Evolutionary conservation across 64 coral and sea anemone species (phyloP).

Genomic region (Acropora yongei): DNA sequence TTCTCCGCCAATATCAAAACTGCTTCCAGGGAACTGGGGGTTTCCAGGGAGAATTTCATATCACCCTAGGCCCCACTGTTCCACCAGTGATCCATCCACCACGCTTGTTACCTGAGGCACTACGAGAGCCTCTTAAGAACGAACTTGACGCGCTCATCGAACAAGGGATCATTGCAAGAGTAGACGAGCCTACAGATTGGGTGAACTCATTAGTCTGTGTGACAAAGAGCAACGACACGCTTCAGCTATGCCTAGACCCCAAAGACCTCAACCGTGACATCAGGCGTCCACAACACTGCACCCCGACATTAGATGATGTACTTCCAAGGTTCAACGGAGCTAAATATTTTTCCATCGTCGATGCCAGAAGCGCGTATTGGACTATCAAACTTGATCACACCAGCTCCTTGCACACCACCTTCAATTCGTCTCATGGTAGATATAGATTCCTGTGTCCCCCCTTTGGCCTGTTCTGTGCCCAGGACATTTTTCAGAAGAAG

Average conservation of each 20-base stretch:
- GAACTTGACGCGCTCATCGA: conserved; percentile 32
- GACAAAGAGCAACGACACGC: conserved; percentile 14
- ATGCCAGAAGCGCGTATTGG: conserved; percentile 46
- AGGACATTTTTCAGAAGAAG: conserved; percentile 8
- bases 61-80: conserved; percentile 40
- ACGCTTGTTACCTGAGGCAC: conserved; percentile 30
- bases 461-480: conserved; percentile 58
- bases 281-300: conserved; percentile 50
- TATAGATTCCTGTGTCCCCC: conserved; percentile 36
- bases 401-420: conserved; percentile 47
- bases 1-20: conserved; percentile 26
- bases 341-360: conserved; percentile 49
- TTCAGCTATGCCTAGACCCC: conserved; percentile 34
- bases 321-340: conserved; percentile 32
- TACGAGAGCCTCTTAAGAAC: conserved; percentile 21
- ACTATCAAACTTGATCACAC: conserved; percentile 39
- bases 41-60: conserved; percentile 53
- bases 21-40: conserved; percentile 53
- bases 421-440: conserved; percentile 37
- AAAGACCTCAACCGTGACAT: conserved; percentile 55
- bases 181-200: conserved; percentile 49
- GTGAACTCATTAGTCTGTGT: conserved; percentile 44
- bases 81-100: conserved; percentile 36
- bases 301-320: conserved; percentile 47
- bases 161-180: conserved; percentile 44